phyloP scores from a whole-genome alignment of 1,140 invertebrate species.

The Brachionus manjavacas region DNA sequence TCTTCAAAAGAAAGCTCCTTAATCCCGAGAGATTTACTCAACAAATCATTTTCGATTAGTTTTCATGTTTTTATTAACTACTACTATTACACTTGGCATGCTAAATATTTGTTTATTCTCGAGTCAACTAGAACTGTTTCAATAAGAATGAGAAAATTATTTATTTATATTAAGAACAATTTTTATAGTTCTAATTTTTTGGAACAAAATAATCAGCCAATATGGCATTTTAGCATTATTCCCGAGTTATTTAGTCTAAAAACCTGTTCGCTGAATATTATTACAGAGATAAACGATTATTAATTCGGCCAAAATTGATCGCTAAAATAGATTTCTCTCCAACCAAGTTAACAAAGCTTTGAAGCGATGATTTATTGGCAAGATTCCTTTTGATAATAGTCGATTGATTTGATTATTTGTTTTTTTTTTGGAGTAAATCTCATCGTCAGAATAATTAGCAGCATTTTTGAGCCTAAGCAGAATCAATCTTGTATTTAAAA shows the following conservation, averaged over 20 bases:
- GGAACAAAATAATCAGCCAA: slow-evolving; percentile 19
- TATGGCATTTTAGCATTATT: neutral
- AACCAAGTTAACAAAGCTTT: neutral
- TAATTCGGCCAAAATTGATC: neutral
- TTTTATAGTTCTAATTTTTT: neutral
- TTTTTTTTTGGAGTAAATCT: neutral
- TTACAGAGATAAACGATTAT: slow-evolving; percentile 18
- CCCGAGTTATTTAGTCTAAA: slow-evolving; percentile 12
- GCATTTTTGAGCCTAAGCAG: neutral
- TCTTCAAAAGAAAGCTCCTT: slow-evolving; percentile 17
- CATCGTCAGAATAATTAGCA: neutral
- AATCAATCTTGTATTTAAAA: neutral
- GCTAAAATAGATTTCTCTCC: neutral
- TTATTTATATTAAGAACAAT: neutral
- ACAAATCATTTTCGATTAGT: neutral
- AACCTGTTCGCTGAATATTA: slow-evolving; percentile 8
- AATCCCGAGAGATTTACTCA: slow-evolving; percentile 1
- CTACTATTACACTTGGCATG: slow-evolving; percentile 37
- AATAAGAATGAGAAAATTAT: neutral
- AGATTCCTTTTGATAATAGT: slow-evolving; percentile 8
- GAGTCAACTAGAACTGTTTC: slow-evolving; percentile 20
- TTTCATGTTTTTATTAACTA: slow-evolving; percentile 25
- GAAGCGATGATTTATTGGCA: slow-evolving; percentile 26
- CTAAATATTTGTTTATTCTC: slow-evolving; percentile 21
- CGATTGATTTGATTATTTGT: neutral